Evolutionary conservation across 2,888 invertebrate species (phyloP).

Genomic region (Carpatolechia fugitivella): DNA sequence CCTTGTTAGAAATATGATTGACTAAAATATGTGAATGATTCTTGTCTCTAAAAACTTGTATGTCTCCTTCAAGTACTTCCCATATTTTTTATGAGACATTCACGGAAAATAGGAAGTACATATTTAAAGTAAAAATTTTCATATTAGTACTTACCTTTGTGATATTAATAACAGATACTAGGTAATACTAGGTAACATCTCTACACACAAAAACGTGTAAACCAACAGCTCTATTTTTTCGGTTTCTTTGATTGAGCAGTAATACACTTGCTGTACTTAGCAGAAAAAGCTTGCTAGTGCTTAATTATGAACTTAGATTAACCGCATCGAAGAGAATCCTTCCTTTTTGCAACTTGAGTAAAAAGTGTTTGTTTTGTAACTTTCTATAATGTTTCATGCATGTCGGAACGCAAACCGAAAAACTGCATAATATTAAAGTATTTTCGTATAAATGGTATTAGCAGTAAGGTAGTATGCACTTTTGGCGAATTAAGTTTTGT

Average conservation of each 20-base stretch:
- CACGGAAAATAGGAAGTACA: too few species aligned
- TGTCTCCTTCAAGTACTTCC: too few species aligned
- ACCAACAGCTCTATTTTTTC: conserved; percentile 15
- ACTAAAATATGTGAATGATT: too few species aligned
- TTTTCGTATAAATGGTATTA: too few species aligned
- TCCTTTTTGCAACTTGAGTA: neutral
- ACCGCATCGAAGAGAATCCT: neutral
- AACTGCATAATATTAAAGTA: too few species aligned
- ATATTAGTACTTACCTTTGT: too few species aligned
- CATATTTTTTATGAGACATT: too few species aligned
- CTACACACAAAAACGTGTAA: conserved; percentile 26
- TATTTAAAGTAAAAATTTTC: too few species aligned
- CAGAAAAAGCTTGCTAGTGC: neutral
- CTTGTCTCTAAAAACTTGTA: too few species aligned
- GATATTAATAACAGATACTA: neutral
- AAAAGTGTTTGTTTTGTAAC: neutral
- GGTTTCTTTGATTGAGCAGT: conserved; percentile 15
- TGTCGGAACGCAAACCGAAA: neutral
- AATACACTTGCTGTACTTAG: conserved; percentile 1
- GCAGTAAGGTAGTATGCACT: too few species aligned
- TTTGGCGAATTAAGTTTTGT: too few species aligned
- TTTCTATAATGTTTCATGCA: neutral
- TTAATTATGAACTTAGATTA: neutral
- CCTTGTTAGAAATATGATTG: too few species aligned
- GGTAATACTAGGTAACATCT: neutral